Evolutionary conservation across 2,113 vertebrate species (phyloP).

Genomic region (Eptesicus fuscus): DNA sequence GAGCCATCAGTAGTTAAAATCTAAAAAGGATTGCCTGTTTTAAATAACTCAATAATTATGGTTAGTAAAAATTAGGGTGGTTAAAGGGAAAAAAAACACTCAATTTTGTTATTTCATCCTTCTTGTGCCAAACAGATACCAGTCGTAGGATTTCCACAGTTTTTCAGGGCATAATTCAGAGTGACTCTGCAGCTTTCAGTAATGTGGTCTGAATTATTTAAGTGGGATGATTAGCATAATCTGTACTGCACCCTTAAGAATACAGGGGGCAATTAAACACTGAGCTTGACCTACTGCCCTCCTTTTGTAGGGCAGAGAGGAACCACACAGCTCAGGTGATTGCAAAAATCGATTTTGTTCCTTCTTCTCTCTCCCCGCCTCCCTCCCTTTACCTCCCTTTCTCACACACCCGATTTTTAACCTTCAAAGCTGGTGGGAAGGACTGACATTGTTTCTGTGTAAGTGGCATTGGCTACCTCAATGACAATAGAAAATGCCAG

Average conservation of each 20-base stretch:
- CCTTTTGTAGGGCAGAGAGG: conserved; percentile 26
- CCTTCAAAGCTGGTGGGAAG: neutral
- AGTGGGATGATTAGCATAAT: conserved; percentile 43
- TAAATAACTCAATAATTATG: neutral
- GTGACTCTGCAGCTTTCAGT: conserved; percentile 21
- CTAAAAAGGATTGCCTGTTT: neutral
- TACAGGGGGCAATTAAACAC: conserved; percentile 41
- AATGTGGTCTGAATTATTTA: conserved; percentile 52
- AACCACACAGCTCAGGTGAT: neutral
- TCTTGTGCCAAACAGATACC: neutral
- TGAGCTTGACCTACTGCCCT: conserved; percentile 42
- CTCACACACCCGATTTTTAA: neutral
- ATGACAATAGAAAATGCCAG: neutral
- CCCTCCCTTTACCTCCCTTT: neutral
- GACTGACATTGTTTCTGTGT: neutral
- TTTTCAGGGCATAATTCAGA: neutral
- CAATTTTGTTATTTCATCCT: neutral
- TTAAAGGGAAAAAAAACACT: neutral
- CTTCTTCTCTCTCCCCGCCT: neutral
- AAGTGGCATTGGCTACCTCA: neutral
- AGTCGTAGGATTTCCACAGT: neutral
- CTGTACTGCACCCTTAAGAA: conserved; percentile 51
- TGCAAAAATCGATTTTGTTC: conserved; percentile 2
- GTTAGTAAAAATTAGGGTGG: neutral
- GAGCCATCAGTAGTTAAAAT: neutral